These are phyloP conservation scores for Caenorhabditis remanei DNA, from an alignment of 1,140 invertebrate genomes.

Conservation along the genomic window DNA sequence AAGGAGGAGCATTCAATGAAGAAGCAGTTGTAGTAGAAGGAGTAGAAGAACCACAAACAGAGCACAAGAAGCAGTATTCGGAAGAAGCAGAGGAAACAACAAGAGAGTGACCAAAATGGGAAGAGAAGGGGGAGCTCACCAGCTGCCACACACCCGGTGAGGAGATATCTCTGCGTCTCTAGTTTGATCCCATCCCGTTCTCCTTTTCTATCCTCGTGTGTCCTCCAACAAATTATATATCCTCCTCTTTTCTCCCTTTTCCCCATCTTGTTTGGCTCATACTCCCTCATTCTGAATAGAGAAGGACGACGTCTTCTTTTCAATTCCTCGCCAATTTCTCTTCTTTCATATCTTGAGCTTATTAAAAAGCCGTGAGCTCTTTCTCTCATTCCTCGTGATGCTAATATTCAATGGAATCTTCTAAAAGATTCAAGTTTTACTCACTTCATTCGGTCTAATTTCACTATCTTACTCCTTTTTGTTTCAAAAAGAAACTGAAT, in stretches of 20 bases:
- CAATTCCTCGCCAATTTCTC: constrained; percentile 8
- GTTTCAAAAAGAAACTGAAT: no score
- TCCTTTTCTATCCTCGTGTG: neutral
- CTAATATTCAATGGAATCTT: neutral
- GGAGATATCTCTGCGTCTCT: constrained; percentile 40
- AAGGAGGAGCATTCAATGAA: constrained; percentile 49
- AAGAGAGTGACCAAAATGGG: constrained; percentile 51
- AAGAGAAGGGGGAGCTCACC: neutral
- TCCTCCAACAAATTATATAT: constrained; percentile 41
- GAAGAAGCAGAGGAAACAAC: constrained; percentile 1
- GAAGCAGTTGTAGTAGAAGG: constrained; percentile 11
- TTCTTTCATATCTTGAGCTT: constrained; percentile 28
- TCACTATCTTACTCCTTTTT: no score
- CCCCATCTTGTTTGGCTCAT: constrained; percentile 6
- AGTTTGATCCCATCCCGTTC: neutral
- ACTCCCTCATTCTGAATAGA: constrained; percentile 9
- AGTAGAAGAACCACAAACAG: neutral
- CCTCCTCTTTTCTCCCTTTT: constrained; percentile 17
- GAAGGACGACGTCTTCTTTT: neutral
- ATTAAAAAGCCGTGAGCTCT: constrained; percentile 1
- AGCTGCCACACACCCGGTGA: constrained; percentile 23
- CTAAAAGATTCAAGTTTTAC: no score
- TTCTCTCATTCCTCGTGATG: neutral
- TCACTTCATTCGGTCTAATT: no score
- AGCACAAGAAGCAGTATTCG: neutral